phyloP scores from a whole-genome alignment of 2,113 vertebrate species.

The Epinephelus lanceolatus region DNA sequence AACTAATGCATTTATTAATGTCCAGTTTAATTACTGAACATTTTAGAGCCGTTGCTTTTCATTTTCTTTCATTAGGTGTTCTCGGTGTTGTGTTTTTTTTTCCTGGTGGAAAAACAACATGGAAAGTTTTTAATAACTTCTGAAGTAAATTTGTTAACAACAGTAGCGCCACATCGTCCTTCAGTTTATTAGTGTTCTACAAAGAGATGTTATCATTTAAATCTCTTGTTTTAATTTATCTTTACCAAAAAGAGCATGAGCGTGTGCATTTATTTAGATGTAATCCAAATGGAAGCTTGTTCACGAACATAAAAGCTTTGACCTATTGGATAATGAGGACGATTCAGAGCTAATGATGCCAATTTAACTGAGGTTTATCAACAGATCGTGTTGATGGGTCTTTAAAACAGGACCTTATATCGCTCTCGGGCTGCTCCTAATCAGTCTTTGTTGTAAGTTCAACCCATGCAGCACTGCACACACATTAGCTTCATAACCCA shows the following conservation, averaged over 20 bases:
- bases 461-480: conserved; percentile 30
- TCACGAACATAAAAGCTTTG: conserved; percentile 63
- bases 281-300: conserved; percentile 45
- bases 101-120: conserved; percentile 53
- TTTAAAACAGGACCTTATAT: conserved; percentile 31
- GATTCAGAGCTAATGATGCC: conserved; percentile 54
- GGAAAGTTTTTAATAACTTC: conserved; percentile 62
- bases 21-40: conserved; percentile 69
- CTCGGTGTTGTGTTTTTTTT: conserved; percentile 27
- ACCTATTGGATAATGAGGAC: conserved; percentile 66
- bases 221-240: conserved; percentile 46
- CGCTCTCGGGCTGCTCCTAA: conserved; percentile 21
- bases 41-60: conserved; percentile 63
- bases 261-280: conserved; percentile 38
- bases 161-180: conserved; percentile 21
- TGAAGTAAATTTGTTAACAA: conserved; percentile 65
- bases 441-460: conserved; percentile 20
- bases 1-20: conserved; percentile 79
- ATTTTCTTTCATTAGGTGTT: conserved; percentile 72
- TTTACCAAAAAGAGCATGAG: conserved; percentile 19
- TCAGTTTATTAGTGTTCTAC: conserved; percentile 55
- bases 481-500: conserved; percentile 38
- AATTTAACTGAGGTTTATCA: conserved; percentile 55
- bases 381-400: conserved; percentile 37
- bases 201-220: conserved; percentile 55